Evolutionary conservation across 2,888 invertebrate species (phyloP).

Genomic region (Deilephila elpenor): DNA sequence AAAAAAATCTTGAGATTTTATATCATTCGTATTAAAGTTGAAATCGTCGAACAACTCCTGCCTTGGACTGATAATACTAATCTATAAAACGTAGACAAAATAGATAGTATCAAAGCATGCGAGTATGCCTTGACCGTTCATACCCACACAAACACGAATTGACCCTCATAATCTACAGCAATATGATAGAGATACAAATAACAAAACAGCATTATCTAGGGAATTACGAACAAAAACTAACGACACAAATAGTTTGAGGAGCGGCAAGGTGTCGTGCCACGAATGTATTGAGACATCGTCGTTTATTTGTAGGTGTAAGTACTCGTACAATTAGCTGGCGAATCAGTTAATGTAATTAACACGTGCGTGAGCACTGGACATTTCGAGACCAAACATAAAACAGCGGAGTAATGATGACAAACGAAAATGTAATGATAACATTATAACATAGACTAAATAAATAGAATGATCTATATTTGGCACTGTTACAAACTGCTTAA

Average conservation of each 20-base stretch:
- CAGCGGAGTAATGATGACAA: background rate
- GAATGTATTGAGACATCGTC: slow-evolving; percentile 65
- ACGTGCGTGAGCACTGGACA: slow-evolving; percentile 43
- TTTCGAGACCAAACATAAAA: slow-evolving; percentile 14
- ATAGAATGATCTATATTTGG: background rate
- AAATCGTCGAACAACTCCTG: background rate
- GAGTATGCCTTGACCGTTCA: background rate
- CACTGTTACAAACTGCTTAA: background rate
- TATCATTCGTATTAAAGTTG: background rate
- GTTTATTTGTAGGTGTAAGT: slow-evolving; percentile 46
- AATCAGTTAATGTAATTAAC: slow-evolving; percentile 70
- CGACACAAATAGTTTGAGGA: slow-evolving; percentile 56
- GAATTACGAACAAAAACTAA: background rate
- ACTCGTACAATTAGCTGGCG: slow-evolving; percentile 54
- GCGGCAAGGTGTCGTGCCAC: slow-evolving; percentile 59
- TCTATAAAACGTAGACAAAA: background rate
- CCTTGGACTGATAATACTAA: background rate
- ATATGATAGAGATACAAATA: background rate
- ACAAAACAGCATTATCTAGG: background rate
- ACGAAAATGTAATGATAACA: background rate
- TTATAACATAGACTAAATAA: no score
- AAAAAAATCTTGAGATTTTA: background rate
- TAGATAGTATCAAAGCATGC: slow-evolving; percentile 8
- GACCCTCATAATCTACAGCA: slow-evolving; percentile 10
- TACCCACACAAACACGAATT: background rate